Conservation (phyloP, 2,113 vertebrate species). For the Dunckerocampus dactyliophorus region DNA sequence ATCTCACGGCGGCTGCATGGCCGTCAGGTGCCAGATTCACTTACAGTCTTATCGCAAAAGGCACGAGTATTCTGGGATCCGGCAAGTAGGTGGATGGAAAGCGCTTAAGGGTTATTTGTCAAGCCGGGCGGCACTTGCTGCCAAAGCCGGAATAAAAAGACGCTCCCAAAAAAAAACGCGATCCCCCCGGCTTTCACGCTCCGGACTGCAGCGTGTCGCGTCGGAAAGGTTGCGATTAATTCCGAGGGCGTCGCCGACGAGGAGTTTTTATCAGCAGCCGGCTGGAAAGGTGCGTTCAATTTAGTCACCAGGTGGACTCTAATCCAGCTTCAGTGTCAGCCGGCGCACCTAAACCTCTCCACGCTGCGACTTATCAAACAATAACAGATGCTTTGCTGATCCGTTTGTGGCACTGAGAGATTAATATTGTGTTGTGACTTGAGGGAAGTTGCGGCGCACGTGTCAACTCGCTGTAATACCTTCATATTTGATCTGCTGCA, state of each 20-base stretch:
- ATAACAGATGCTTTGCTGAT: slow-evolving; percentile 67
- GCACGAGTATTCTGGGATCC: slow-evolving; percentile 38
- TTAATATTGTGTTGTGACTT: slow-evolving; percentile 60
- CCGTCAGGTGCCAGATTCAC: slow-evolving; percentile 41
- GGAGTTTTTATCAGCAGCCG: slow-evolving; percentile 10
- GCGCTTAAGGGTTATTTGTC: slow-evolving; percentile 58
- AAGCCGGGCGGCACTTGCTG: slow-evolving; percentile 37
- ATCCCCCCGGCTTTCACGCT: slow-evolving; percentile 23
- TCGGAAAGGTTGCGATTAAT: slow-evolving; percentile 36
- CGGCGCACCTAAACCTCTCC: slow-evolving; percentile 68
- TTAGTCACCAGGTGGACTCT: slow-evolving; percentile 60
- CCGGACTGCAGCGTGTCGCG: slow-evolving; percentile 13
- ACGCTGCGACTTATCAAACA: slow-evolving; percentile 67
- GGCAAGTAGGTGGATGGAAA: slow-evolving; percentile 40
- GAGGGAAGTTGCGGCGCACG: slow-evolving; percentile 47
- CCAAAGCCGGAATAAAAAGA: slow-evolving; percentile 34
- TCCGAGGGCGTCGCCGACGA: slow-evolving; percentile 18
- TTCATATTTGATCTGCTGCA: slow-evolving; percentile 64
- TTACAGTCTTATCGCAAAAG: slow-evolving; percentile 50
- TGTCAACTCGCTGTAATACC: slow-evolving; percentile 65
- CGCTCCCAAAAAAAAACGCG: slow-evolving; percentile 26
- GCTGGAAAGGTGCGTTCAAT: slow-evolving; percentile 28
- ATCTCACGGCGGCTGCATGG: slow-evolving; percentile 36
- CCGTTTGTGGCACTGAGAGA: slow-evolving; percentile 62
- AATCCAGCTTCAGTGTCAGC: slow-evolving; percentile 63